These are phyloP conservation scores for Charadrius vociferus DNA, from an alignment of 2,113 vertebrate species.

Conservation along the genomic window DNA sequence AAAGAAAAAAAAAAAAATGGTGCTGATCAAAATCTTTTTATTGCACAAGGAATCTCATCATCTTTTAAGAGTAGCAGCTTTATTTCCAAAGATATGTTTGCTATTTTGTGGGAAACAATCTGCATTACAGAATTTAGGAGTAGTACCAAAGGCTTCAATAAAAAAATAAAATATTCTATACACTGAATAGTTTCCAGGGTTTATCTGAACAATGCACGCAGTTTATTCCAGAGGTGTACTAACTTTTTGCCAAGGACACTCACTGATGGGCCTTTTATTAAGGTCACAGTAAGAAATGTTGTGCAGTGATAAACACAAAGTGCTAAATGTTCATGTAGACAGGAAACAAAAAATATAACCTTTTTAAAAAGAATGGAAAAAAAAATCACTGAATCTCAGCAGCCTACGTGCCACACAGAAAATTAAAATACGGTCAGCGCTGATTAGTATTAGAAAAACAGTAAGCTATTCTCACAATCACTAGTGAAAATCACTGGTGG, in stretches of 20 bases:
- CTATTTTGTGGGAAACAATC: constrained; percentile 28
- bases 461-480: neutral
- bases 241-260: constrained; percentile 44
- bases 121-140: constrained; percentile 13
- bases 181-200: neutral
- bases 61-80: constrained; percentile 37
- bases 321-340: neutral
- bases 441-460: neutral
- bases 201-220: constrained; percentile 5
- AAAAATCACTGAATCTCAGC: neutral
- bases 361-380: neutral
- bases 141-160: neutral
- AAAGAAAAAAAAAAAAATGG: neutral
- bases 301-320: constrained; percentile 17
- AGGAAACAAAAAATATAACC: constrained; percentile 5
- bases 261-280: constrained; percentile 44
- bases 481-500: neutral
- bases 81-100: constrained; percentile 20
- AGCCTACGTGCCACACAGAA: neutral
- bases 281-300: constrained; percentile 46
- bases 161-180: neutral
- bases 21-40: neutral
- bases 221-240: constrained; percentile 25
- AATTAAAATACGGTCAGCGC: neutral
- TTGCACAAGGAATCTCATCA: neutral